A percentile compares a stretch with the other conserved stretches of the same genome.
Conservation (phyloP, 2,888 invertebrate genomes). For the Herminia tarsipennalis region DNA sequence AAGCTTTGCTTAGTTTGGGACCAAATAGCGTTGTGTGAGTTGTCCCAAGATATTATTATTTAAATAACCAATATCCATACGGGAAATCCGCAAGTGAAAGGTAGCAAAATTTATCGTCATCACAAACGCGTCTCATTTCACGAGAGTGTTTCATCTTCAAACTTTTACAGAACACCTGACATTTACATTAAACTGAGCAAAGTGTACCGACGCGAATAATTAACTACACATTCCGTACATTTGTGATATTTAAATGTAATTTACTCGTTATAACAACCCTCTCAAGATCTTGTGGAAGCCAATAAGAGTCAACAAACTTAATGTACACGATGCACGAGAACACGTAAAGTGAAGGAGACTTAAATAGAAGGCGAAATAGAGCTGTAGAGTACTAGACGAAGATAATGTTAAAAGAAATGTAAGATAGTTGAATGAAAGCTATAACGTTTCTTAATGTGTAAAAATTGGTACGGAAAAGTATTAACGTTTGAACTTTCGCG, state of each 20-base stretch:
- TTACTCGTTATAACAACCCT: conserved; percentile 9
- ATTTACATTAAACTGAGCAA: background rate
- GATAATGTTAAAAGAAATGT: background rate
- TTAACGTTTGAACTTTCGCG: too few relatives aligned
- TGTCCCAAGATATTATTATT: too few relatives aligned
- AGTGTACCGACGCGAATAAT: conserved; percentile 1
- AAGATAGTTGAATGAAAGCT: too few relatives aligned
- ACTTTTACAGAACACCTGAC: background rate
- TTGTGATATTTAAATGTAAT: conserved; percentile 12
- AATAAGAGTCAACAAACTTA: conserved; percentile 12
- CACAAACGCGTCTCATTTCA: too few relatives aligned
- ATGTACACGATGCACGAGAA: conserved; percentile 1
- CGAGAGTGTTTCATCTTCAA: background rate
- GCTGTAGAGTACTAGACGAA: background rate
- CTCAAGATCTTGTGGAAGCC: conserved; percentile 8
- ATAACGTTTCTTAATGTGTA: too few relatives aligned
- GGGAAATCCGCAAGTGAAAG: too few relatives aligned
- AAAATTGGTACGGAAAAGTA: too few relatives aligned
- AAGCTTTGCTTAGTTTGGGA: too few relatives aligned
- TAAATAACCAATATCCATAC: too few relatives aligned
- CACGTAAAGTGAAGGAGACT: background rate
- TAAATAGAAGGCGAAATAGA: conserved; percentile 1
- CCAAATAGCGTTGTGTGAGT: too few relatives aligned
- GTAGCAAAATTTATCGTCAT: background rate
- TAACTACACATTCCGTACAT: conserved; percentile 6